phyloP scores from a whole-genome alignment of 2,797 vertebrate species.

The Sebastes hopkinsi region DNA sequence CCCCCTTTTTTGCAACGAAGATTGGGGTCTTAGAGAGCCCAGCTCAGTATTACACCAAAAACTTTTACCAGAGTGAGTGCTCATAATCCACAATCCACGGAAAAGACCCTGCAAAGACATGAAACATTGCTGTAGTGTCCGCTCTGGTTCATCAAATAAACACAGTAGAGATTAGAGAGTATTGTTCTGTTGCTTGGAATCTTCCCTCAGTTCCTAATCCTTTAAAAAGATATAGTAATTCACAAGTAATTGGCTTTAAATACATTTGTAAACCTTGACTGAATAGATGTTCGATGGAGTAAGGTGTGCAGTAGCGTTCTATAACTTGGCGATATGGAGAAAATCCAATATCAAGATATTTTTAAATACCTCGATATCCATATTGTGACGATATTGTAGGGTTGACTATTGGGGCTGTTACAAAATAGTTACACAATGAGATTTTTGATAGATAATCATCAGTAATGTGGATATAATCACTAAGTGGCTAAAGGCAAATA shows the following conservation, averaged over 20 bases:
- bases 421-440: too few species aligned
- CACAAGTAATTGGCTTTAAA: neutral
- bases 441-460: too few species aligned
- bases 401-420: too few species aligned
- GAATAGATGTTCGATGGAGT: neutral
- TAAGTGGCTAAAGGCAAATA: too few species aligned
- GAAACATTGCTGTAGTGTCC: neutral
- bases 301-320: neutral
- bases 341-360: too few species aligned
- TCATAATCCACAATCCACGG: neutral
- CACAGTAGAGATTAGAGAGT: neutral
- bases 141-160: neutral
- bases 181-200: neutral
- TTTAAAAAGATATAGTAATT: neutral
- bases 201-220: neutral
- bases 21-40: neutral
- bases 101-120: neutral
- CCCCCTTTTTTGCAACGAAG: neutral
- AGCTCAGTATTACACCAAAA: neutral
- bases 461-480: too few species aligned
- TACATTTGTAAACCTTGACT: neutral
- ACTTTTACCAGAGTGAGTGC: neutral
- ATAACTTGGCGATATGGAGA: too few species aligned
- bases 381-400: too few species aligned
- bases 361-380: too few species aligned